Evolutionary conservation across 2,888 invertebrate species (phyloP).

Genomic region (Nephrocerus scutellatus): DNA sequence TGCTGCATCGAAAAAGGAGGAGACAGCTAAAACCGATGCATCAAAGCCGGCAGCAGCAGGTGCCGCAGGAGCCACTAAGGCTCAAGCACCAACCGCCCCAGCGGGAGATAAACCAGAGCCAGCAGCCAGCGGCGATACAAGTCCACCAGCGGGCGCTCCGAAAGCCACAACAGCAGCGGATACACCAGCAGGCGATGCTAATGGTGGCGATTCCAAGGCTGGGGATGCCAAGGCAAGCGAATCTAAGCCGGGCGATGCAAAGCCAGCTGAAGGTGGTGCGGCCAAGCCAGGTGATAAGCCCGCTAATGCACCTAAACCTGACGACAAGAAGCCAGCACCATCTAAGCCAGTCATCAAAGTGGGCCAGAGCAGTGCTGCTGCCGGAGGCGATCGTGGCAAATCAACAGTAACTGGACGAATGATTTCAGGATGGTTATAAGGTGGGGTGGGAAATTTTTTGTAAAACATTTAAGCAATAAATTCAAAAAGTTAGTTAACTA

Average conservation of each 20-base stretch:
- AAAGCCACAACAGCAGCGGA: constrained; percentile 30
- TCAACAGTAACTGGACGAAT: constrained; percentile 67
- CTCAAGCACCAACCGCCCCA: constrained; percentile 28
- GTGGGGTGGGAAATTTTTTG: too few relatives aligned
- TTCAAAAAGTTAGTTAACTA: too few relatives aligned
- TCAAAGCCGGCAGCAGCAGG: constrained; percentile 31
- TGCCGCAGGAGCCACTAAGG: constrained; percentile 25
- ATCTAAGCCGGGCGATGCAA: constrained; percentile 24
- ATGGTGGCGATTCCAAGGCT: constrained; percentile 21
- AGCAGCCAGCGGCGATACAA: constrained; percentile 32
- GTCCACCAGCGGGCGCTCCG: constrained; percentile 34
- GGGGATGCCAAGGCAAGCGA: constrained; percentile 21
- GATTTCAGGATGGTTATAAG: constrained; percentile 67
- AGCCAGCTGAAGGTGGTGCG: constrained; percentile 22
- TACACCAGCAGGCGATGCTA: constrained; percentile 24
- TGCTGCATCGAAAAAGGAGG: constrained; percentile 37
- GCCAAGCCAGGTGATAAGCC: constrained; percentile 15
- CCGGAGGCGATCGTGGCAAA: constrained; percentile 56
- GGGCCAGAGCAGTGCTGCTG: constrained; percentile 46
- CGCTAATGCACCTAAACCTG: constrained; percentile 29
- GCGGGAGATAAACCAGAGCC: constrained; percentile 45
- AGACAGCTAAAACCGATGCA: constrained; percentile 31
- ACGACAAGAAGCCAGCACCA: constrained; percentile 32
- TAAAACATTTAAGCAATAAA: too few relatives aligned
- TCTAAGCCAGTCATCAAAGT: constrained; percentile 40